phyloP scores from a whole-genome alignment of 1,140 invertebrate species.

The Lamellibrachia luymesi region DNA sequence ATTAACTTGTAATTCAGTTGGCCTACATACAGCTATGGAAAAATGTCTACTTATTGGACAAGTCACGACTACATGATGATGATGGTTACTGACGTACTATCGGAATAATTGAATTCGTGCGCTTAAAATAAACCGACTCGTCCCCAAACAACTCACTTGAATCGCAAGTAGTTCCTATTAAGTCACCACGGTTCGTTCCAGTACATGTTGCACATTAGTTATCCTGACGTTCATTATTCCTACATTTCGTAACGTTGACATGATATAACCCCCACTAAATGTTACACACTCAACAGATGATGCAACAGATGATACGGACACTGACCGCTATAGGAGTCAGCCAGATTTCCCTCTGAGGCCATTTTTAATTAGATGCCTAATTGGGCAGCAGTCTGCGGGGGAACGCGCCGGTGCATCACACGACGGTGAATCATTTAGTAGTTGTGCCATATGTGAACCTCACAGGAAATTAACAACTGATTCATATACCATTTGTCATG shows the following conservation, averaged over 20 bases:
- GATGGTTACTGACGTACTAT: not conserved
- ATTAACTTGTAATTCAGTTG: no score
- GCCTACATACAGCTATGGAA: no score
- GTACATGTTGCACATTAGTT: not conserved
- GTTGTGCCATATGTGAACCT: not conserved
- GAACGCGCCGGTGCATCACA: not conserved
- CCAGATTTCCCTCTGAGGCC: not conserved
- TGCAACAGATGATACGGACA: not conserved
- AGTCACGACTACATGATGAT: not conserved
- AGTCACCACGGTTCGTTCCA: not conserved
- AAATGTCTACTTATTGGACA: not conserved
- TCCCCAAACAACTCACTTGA: not conserved
- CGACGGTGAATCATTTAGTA: not conserved
- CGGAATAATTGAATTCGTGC: not conserved
- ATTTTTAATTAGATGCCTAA: not conserved
- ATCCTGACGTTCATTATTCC: not conserved
- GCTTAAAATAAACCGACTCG: not conserved
- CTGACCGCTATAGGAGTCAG: not conserved
- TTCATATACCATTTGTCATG: not conserved
- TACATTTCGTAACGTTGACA: not conserved
- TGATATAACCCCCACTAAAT: not conserved
- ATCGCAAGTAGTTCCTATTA: not conserved
- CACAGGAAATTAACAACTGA: not conserved
- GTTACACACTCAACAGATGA: not conserved
- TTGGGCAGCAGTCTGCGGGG: not conserved